These are phyloP conservation scores for Nebria ingens DNA, from an alignment of 1,140 invertebrate species.

Conservation along the genomic window DNA sequence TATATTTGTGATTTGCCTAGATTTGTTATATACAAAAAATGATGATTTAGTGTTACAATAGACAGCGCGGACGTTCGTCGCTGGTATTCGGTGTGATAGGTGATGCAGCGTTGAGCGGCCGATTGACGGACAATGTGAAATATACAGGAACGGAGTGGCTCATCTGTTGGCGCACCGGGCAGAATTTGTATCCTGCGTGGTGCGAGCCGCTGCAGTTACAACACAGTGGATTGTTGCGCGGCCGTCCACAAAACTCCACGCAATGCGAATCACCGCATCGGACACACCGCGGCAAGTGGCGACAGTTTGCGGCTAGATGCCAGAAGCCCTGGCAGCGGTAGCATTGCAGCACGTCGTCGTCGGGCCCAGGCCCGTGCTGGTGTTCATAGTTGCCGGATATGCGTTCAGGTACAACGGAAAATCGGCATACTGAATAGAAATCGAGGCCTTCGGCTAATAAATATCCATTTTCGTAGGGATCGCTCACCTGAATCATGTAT, in stretches of 20 bases:
- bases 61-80: neutral
- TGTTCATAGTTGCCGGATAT: slow-evolving; percentile 13
- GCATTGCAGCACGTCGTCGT: slow-evolving; percentile 37
- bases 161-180: slow-evolving; percentile 40
- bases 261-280: slow-evolving; percentile 41
- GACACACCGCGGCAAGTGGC: slow-evolving; percentile 39
- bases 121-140: slow-evolving; percentile 31
- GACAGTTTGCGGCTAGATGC: slow-evolving; percentile 43
- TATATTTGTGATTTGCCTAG: too few species aligned
- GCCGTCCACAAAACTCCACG: slow-evolving; percentile 38
- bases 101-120: neutral
- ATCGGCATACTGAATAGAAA: slow-evolving; percentile 38
- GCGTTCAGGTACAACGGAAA: slow-evolving; percentile 34
- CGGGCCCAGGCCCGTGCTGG: slow-evolving; percentile 18
- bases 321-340: slow-evolving; percentile 45
- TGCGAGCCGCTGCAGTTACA: slow-evolving; percentile 43
- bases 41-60: neutral
- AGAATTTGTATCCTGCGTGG: slow-evolving; percentile 37
- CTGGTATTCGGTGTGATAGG: neutral
- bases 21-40: too few species aligned
- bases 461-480: slow-evolving; percentile 38
- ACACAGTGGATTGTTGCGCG: slow-evolving; percentile 40
- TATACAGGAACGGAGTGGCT: slow-evolving; percentile 37
- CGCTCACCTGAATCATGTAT: too few species aligned
- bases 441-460: slow-evolving; percentile 36